These are phyloP conservation scores for Platynereis dumerilii DNA, from an alignment of 2,888 invertebrate genomes.

Conservation along the genomic window DNA sequence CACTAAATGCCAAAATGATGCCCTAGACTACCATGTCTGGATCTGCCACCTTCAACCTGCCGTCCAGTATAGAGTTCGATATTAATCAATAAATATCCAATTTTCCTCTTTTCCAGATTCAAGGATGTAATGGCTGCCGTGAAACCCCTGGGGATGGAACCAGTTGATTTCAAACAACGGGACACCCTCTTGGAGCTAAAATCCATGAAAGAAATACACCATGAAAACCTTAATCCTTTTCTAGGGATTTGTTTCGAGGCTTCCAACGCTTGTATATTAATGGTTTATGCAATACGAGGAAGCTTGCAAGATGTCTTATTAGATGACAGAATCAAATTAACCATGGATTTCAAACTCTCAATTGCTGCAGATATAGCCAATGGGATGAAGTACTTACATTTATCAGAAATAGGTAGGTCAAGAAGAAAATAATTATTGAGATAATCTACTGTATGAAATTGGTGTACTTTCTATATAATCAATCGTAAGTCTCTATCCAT, in stretches of 20 bases:
- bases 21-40: too few species aligned
- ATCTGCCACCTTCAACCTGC: too few species aligned
- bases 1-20: too few species aligned
- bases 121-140: too few species aligned
- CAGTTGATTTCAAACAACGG: not conserved
- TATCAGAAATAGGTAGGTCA: not conserved
- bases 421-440: too few species aligned
- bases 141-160: too few species aligned
- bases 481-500: too few species aligned
- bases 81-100: too few species aligned
- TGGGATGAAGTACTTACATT: not conserved
- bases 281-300: not conserved
- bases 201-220: not conserved
- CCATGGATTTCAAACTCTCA: not conserved
- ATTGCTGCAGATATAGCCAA: not conserved
- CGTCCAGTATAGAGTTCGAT: too few species aligned
- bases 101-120: too few species aligned
- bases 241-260: not conserved
- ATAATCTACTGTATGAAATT: too few species aligned
- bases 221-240: not conserved
- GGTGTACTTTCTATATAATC: too few species aligned
- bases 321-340: not conserved
- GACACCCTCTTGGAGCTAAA: not conserved
- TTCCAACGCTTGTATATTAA: not conserved
- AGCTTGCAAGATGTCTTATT: constrained; percentile 7